phyloP scores from a whole-genome alignment of 2,113 vertebrate genomes.

The Caracal caracal region DNA sequence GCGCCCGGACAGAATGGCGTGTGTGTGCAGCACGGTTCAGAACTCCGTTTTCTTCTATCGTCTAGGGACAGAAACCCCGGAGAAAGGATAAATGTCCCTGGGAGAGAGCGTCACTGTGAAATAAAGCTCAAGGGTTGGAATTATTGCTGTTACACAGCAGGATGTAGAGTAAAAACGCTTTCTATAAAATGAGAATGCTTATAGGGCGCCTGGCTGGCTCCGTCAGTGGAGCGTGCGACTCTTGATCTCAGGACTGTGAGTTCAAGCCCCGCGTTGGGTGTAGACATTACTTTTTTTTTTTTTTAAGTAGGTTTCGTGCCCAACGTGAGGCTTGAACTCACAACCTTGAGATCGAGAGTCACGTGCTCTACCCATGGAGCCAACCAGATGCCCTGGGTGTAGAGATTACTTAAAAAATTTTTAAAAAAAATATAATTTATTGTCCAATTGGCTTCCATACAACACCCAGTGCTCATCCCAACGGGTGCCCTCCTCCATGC shows the following conservation, averaged over 20 bases:
- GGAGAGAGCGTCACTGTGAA: not conserved
- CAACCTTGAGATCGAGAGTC: not conserved
- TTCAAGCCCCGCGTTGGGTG: not conserved
- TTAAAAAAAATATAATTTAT: too few relatives aligned
- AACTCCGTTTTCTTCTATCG: not conserved
- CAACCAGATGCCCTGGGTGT: not conserved
- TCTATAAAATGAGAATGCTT: conserved; percentile 9
- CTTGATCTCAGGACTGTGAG: not conserved
- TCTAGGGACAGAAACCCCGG: not conserved
- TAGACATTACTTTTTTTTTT: not conserved
- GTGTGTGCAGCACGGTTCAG: not conserved
- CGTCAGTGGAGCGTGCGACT: not conserved
- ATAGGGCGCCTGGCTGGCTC: not conserved
- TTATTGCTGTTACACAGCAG: not conserved
- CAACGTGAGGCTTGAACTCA: not conserved
- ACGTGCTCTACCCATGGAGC: not conserved
- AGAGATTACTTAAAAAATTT: not conserved
- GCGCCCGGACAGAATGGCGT: not conserved
- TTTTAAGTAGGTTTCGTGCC: not conserved
- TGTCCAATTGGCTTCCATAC: too few relatives aligned
- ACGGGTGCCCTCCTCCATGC: too few relatives aligned
- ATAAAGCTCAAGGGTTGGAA: not conserved
- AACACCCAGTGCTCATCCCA: too few relatives aligned
- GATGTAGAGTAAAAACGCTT: conserved; percentile 25
- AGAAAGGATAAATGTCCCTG: not conserved